Conservation (phyloP, 2,888 invertebrate genomes). For the Aradus depressus region DNA sequence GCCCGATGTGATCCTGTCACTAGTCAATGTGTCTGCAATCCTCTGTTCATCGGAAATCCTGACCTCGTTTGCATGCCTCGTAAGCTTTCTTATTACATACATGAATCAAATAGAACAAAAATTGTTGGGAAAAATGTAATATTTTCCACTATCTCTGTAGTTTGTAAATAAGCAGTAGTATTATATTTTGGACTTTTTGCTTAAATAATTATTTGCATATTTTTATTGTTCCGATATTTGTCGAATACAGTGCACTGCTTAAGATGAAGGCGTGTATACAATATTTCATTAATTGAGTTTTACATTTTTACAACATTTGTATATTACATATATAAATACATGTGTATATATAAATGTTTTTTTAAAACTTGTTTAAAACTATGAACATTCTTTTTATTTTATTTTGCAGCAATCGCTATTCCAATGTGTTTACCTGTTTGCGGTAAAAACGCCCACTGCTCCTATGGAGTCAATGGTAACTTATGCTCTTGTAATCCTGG, state of each 20-base stretch:
- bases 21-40: slow-evolving; percentile 76
- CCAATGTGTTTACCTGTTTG: slow-evolving; percentile 72
- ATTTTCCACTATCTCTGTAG: too few species aligned
- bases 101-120: too few species aligned
- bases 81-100: slow-evolving; percentile 52
- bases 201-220: too few species aligned
- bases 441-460: slow-evolving; percentile 74
- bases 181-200: too few species aligned
- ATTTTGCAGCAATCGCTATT: slow-evolving; percentile 53
- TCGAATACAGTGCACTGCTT: background rate
- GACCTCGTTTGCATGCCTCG: slow-evolving; percentile 83
- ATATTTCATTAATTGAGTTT: background rate
- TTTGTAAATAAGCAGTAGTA: too few species aligned
- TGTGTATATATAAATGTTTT: slow-evolving; percentile 17
- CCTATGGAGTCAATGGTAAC: slow-evolving; percentile 56
- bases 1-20: slow-evolving; percentile 70
- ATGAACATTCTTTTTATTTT: background rate
- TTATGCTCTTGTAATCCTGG: slow-evolving; percentile 75
- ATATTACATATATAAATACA: background rate
- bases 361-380: slow-evolving; percentile 14
- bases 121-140: too few species aligned
- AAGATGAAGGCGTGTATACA: background rate
- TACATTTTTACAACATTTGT: background rate
- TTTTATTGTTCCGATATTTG: too few species aligned
- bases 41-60: slow-evolving; percentile 79